Evolutionary conservation across 2,888 invertebrate species (phyloP), one percentile per base, ranked within the genome.

Genomic region (Herminia tarsipennalis): DNA sequence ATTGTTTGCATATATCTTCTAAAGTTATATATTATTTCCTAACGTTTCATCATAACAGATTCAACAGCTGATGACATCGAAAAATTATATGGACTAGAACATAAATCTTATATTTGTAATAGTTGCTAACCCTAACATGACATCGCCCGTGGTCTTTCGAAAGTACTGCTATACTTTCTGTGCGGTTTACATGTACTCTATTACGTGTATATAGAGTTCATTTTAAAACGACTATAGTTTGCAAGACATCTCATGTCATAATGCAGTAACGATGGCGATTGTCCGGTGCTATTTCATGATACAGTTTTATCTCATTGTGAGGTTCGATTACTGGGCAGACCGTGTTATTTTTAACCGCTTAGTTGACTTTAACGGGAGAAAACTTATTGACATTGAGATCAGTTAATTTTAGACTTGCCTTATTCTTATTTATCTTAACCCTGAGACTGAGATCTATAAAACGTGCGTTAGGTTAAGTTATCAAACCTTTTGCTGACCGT

Each of bases 271-370:
- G 76, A 74, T 76, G 67, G 68, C 66, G 54, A 73, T 73, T 74
- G 76, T 73, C 61, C 67, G 70, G 66, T 68, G 69, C 78, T 80
- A 79, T 77, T 78, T 75, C 68, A 66, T 70, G 76, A 71, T 77
- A 78, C 73, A 66, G 73, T 70, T 72, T 74, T 65, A 68, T 66
- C 59, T 53, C 56, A 52, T 42, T 67, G 60, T 55, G 64, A 42
- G 46, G 54, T 66, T 67, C 55, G 67, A 63, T 67, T 67, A 66
- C 65, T 24, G 56, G 56, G 32, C 47, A 55, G 36, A 48, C 55
- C 47, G 50, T 66, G 52, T 66, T 55, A 63, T 66, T 63, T 64
- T 62, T 58, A 59, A 63, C 53, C 47, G 54, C 49, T 54, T 52
- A 49, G 44, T 52, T 47, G 38, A 47, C 46, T 52, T 58, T 50